These are phyloP conservation scores for Omphaloscelis lunosa DNA, from an alignment of 2,888 invertebrate genomes.

Conservation along the genomic window DNA sequence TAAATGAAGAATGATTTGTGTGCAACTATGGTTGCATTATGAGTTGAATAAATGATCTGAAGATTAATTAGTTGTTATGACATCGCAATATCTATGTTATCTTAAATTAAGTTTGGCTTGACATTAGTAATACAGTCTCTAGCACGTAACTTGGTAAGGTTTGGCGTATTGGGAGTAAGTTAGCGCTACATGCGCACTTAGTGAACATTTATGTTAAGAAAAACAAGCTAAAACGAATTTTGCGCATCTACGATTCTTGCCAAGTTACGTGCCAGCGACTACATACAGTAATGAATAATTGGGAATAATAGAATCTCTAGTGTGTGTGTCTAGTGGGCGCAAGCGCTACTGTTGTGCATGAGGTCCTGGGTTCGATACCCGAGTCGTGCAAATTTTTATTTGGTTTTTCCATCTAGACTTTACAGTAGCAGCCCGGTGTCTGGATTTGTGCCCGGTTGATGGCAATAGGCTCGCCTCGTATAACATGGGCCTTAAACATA, in stretches of 20 bases:
- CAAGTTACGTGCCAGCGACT: too few relatives aligned
- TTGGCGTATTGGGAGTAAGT: too few relatives aligned
- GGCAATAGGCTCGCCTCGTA: neutral
- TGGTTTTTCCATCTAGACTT: neutral
- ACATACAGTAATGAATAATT: neutral
- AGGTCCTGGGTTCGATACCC: neutral
- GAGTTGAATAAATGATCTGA: neutral
- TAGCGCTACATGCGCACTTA: too few relatives aligned
- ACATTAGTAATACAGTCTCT: too few relatives aligned
- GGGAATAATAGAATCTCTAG: neutral
- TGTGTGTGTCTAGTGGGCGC: neutral
- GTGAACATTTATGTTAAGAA: too few relatives aligned
- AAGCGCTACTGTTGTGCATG: neutral
- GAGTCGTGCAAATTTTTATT: neutral
- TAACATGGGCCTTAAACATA: neutral
- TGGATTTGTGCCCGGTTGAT: neutral
- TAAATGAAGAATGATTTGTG: slow-evolving; percentile 18
- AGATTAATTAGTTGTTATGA: too few relatives aligned
- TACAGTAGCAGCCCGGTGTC: neutral
- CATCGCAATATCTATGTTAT: neutral
- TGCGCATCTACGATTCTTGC: too few relatives aligned
- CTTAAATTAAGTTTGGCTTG: neutral
- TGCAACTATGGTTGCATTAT: neutral
- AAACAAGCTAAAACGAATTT: too few relatives aligned
- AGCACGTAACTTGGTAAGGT: too few relatives aligned